Evolutionary conservation across 2,113 vertebrate species (phyloP), one percentile per base, ranked within the genome.

Genomic region (Brachionichthys hirsutus): DNA sequence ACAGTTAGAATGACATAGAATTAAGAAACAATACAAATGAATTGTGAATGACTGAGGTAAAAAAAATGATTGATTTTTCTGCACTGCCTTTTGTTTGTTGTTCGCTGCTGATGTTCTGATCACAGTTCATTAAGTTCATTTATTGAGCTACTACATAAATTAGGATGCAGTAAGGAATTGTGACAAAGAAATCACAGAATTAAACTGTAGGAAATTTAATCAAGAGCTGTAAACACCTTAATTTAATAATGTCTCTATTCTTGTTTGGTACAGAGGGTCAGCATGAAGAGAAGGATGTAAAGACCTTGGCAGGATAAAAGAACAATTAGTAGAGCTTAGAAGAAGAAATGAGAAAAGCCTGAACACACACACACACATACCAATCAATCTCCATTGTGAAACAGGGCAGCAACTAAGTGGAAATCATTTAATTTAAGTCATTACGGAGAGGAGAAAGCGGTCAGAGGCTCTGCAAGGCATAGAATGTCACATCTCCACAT

Each of bases 371-470:
- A 43, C 60, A 54, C 72, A 56, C 63, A 59, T 56, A 62, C 70
- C 53, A 76, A 90, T 88, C 84, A 87, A 85, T 90, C 84, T 86
- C 78, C 82, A 81, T 82, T 79, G 85, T 81, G 78, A 70, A 68
- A 69, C 54, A 63, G 75, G 73, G 77, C 85, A 69, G 75, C 79
- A 64, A 83, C 77, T 84, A 83, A 87, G 81, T 86, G 85, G 86
- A 84, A 84, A 87, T 87, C 81, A 87, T 89, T 90, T 85, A 86
- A 83, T 89, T 89, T 70, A 82, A 85, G 85, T 84, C 86, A 82
- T 88, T 85, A 88, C 53, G 66, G 78, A 78, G 78, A 86, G 85
- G 78, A 86, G 83, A 84, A 79, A 62, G 74, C 80, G 88, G 84
- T 85, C 86, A 85, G 75, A 53, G 9, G 17, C 34, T 61, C 54